A percentile compares a stretch with the other conserved stretches of the same genome.
These are phyloP conservation scores for Augochlorella aurata DNA, from an alignment of 2,888 invertebrate species.

Conservation along the genomic window DNA sequence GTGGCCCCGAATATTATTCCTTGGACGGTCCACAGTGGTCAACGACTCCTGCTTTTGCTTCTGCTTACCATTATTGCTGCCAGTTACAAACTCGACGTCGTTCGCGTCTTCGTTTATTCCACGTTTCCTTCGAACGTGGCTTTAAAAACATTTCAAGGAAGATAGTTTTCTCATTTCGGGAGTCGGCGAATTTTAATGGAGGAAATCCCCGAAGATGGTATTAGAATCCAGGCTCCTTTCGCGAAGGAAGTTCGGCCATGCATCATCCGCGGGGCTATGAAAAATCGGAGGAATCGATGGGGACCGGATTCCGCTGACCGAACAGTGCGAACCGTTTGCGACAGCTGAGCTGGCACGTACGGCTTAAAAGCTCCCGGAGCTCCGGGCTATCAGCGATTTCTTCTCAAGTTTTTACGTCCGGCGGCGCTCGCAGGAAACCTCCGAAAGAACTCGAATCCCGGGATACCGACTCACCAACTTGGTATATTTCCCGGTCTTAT, in stretches of 20 bases:
- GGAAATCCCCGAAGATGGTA: background rate
- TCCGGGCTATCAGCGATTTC: slow-evolving; percentile 34
- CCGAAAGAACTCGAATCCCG: slow-evolving; percentile 20
- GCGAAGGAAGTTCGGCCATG: background rate
- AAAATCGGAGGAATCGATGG: background rate
- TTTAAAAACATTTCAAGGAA: too few relatives aligned
- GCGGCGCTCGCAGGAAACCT: slow-evolving; percentile 4
- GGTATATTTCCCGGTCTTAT: slow-evolving; percentile 1
- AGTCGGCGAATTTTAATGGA: too few relatives aligned
- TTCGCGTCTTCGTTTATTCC: too few relatives aligned
- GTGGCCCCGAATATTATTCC: background rate
- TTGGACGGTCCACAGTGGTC: background rate
- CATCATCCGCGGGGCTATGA: background rate
- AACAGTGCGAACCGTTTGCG: slow-evolving; percentile 51
- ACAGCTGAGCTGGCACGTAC: slow-evolving; percentile 49
- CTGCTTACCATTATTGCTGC: too few relatives aligned
- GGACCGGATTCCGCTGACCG: slow-evolving; percentile 47
- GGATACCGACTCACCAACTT: background rate
- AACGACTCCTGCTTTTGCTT: too few relatives aligned
- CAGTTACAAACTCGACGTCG: too few relatives aligned
- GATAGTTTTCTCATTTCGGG: too few relatives aligned
- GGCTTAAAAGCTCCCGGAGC: slow-evolving; percentile 46
- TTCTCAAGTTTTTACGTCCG: slow-evolving; percentile 31
- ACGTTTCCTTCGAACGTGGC: too few relatives aligned
- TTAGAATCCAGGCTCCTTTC: background rate